phyloP scores from a whole-genome alignment of 2,888 invertebrate species.

The Balanococcus diminutus region DNA sequence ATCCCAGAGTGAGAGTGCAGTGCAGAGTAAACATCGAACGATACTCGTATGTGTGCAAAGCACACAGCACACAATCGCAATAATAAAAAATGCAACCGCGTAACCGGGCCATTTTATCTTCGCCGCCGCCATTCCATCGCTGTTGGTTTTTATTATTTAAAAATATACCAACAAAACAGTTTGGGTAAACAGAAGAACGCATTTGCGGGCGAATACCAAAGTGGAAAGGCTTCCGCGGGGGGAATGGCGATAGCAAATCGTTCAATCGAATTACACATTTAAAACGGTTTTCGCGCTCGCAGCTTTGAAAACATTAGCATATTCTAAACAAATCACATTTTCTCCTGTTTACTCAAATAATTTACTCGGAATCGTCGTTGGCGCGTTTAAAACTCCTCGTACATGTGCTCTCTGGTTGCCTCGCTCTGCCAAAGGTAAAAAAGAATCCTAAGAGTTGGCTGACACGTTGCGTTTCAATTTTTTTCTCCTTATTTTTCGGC shows the following conservation, averaged over 20 bases:
- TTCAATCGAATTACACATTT: slow-evolving; percentile 43
- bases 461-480: neutral
- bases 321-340: slow-evolving; percentile 38
- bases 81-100: slow-evolving; percentile 25
- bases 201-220: no score
- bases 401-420: neutral
- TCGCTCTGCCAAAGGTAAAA: neutral
- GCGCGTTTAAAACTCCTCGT: neutral
- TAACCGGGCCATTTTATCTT: slow-evolving; percentile 16
- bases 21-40: neutral
- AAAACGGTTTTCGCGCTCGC: slow-evolving; percentile 31
- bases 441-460: neutral
- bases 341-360: slow-evolving; percentile 40
- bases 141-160: slow-evolving; percentile 4
- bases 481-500: neutral
- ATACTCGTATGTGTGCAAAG: neutral
- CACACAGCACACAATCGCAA: neutral
- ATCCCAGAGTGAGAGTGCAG: no score
- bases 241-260: slow-evolving; percentile 15
- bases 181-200: slow-evolving; percentile 36
- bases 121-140: no score
- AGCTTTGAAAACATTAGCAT: slow-evolving; percentile 21
- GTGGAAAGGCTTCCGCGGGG: no score
- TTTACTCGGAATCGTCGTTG: neutral
- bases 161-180: slow-evolving; percentile 25